A percentile compares a stretch with the other conserved stretches of the same genome.
Conservation (phyloP, 2,113 vertebrate species). For the Miniopterus natalensis region DNA sequence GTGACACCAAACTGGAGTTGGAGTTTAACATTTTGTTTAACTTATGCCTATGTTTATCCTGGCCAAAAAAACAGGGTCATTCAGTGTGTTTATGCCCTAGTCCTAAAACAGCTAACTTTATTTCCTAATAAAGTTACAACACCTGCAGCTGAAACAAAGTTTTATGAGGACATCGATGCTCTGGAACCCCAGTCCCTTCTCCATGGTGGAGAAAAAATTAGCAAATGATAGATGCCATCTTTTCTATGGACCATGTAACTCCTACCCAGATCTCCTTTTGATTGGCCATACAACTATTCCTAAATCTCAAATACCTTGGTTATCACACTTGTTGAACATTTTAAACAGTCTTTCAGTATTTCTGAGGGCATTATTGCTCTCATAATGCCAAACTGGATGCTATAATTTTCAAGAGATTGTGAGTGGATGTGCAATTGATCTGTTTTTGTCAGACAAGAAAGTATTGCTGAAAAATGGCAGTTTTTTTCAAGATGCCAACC, state of each 20-base stretch:
- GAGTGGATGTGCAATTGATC: neutral
- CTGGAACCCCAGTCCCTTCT: neutral
- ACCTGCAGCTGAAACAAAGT: constrained; percentile 26
- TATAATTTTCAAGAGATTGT: constrained; percentile 21
- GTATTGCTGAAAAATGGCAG: constrained; percentile 32
- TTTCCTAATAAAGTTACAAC: constrained; percentile 69
- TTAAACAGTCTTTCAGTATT: constrained; percentile 21
- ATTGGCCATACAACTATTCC: neutral
- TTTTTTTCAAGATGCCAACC: constrained; percentile 32
- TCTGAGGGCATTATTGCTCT: neutral
- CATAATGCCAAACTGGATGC: neutral
- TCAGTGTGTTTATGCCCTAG: constrained; percentile 48
- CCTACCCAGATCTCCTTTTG: constrained; percentile 33
- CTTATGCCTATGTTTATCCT: constrained; percentile 60
- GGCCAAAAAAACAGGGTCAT: constrained; percentile 44
- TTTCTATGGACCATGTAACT: neutral
- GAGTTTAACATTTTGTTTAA: constrained; percentile 74
- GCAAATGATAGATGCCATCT: neutral
- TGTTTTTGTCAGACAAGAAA: constrained; percentile 52
- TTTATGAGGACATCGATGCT: neutral
- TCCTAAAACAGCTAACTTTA: constrained; percentile 25
- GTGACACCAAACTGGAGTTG: constrained; percentile 55
- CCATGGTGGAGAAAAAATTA: constrained; percentile 28
- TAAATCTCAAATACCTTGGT: constrained; percentile 7
- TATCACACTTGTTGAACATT: neutral